A percentile compares a stretch with the other conserved stretches of the same genome.
Evolutionary conservation across 2,797 vertebrate species (phyloP).

Genomic region (Agapornis canus): DNA sequence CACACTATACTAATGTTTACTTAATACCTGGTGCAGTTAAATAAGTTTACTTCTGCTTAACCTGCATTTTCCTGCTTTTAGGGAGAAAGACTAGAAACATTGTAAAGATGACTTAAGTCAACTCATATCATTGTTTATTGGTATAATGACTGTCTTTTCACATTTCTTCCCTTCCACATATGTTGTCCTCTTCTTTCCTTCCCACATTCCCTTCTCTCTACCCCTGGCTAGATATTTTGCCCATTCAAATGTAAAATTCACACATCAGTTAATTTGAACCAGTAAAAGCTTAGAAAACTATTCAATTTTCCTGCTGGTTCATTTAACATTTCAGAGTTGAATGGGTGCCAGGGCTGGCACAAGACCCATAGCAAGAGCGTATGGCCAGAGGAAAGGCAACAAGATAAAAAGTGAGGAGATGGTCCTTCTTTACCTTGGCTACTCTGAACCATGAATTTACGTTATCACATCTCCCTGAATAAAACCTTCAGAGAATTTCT

Average conservation of each 20-base stretch:
- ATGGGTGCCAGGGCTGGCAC: background rate
- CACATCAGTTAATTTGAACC: background rate
- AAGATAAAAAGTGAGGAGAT: background rate
- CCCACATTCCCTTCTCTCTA: background rate
- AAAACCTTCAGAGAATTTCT: background rate
- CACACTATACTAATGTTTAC: background rate
- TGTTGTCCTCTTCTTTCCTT: background rate
- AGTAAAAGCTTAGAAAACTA: background rate
- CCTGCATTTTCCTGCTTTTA: background rate
- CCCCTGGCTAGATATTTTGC: background rate
- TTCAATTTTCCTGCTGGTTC: background rate
- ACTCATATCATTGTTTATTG: background rate
- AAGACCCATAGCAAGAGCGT: background rate
- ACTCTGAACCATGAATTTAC: background rate
- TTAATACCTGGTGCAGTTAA: background rate
- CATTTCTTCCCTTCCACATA: background rate
- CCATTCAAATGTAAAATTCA: background rate
- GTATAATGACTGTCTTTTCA: background rate
- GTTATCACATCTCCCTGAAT: background rate
- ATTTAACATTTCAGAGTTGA: background rate
- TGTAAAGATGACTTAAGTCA: background rate
- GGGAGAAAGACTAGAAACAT: background rate
- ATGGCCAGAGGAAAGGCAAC: background rate
- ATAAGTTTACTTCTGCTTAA: background rate
- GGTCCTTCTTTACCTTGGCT: background rate